These are phyloP conservation scores for Epirrhoe alternata DNA, from an alignment of 2,888 invertebrate species.

Conservation along the genomic window DNA sequence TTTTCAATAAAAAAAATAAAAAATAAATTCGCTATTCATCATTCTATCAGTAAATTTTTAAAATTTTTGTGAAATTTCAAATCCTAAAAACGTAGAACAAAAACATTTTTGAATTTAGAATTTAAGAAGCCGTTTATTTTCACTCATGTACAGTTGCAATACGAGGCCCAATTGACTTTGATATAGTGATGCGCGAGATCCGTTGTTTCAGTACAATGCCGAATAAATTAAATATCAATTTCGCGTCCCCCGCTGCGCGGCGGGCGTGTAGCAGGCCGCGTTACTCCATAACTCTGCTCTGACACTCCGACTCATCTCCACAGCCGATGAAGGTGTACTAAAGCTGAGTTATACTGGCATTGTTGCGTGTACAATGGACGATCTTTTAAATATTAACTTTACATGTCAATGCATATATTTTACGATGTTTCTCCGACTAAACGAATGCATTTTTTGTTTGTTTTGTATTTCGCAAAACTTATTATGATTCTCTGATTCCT, in stretches of 20 bases:
- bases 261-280: conserved; percentile 14
- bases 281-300: conserved; percentile 21
- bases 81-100: too few species aligned
- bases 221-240: conserved; percentile 33
- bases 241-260: conserved; percentile 31
- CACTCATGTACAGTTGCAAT: conserved; percentile 1
- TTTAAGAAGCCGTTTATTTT: neutral
- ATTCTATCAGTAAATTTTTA: too few species aligned
- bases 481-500: neutral
- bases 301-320: conserved; percentile 20
- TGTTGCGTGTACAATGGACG: conserved; percentile 6
- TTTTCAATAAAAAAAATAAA: too few species aligned
- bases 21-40: too few species aligned
- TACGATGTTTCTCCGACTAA: neutral
- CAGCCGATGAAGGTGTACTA: conserved; percentile 7
- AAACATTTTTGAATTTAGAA: too few species aligned
- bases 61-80: too few species aligned
- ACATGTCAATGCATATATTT: conserved; percentile 2
- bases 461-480: neutral
- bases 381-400: conserved; percentile 1
- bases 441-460: neutral
- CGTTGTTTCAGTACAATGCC: conserved; percentile 29
- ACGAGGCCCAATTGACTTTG: conserved; percentile 15
- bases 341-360: conserved; percentile 6
- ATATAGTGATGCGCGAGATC: conserved; percentile 23